phyloP scores from a whole-genome alignment of 1,140 invertebrate genomes.

The Psilanteris sp. region DNA sequence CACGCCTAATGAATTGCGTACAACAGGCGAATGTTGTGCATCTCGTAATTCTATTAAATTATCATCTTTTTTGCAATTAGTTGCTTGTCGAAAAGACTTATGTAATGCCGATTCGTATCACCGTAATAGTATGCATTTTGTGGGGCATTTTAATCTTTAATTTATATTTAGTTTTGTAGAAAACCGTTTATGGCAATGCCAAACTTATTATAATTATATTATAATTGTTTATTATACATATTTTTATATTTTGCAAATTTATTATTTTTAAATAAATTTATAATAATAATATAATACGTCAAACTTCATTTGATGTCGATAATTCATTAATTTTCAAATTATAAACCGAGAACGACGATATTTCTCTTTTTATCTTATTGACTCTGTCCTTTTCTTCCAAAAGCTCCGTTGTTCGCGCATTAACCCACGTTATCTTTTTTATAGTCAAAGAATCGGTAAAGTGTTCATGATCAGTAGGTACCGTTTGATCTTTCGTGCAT shows the following conservation, averaged over 20 bases:
- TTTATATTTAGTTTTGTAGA: neutral
- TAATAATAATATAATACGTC: too few relatives aligned
- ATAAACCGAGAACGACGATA: too few relatives aligned
- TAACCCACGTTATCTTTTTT: neutral
- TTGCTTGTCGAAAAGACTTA: constrained; percentile 33
- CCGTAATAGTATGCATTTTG: neutral
- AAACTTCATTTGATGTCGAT: too few relatives aligned
- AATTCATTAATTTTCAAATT: too few relatives aligned
- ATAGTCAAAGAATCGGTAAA: constrained; percentile 19
- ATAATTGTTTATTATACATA: too few relatives aligned
- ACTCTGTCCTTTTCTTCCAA: too few relatives aligned
- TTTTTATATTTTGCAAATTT: too few relatives aligned
- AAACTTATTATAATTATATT: too few relatives aligned
- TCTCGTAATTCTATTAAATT: constrained; percentile 58
- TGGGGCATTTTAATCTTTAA: constrained; percentile 17
- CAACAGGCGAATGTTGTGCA: constrained; percentile 36
- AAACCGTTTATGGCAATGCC: too few relatives aligned
- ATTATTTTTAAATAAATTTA: too few relatives aligned
- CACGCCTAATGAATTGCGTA: constrained; percentile 59
- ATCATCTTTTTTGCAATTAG: constrained; percentile 49
- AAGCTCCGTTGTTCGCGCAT: constrained; percentile 14
- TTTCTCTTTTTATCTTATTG: too few relatives aligned
- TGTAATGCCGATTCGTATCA: constrained; percentile 36
- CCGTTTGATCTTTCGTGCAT: constrained; percentile 32
- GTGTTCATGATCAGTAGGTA: constrained; percentile 10